Base-by-base conservation (phyloP, 2,113 vertebrate genomes). In the Xyliphius kryptos region DNA sequence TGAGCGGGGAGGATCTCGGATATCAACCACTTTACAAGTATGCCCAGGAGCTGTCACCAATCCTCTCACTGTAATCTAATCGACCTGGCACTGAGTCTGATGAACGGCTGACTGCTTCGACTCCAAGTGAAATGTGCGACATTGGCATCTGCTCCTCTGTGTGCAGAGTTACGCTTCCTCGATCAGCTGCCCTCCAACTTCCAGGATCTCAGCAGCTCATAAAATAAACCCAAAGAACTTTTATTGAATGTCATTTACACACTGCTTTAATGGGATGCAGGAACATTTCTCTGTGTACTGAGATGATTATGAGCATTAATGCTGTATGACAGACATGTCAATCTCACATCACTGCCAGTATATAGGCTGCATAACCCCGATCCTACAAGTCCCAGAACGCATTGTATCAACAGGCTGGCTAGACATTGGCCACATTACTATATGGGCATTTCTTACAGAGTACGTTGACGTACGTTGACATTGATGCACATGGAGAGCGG, bases 51-150 rank as follows among this genome's bases (percentile, higher is more conserved):
- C 84, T 84, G 84, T 85, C 84, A 83, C 79, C 84, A 80, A 75
- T 62, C 67, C 69, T 75, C 77, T 82, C 76, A 76, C 74, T 84
- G 82, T 86, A 83, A 89, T 85, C 84, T 83, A 81, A 84, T 87
- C 78, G 80, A 85, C 81, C 80, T 73, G 76, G 64, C 66, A 79
- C 56, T 43, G 60, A 47, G 9, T 47, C 52, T 21, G 73, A 51
- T 56, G 64, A 57, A 63, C 49, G 59, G 56, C 69, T 51, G 48
- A 44, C 56, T 67, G 64, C 56, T 59, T 43, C 46, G 44, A 68
- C 50, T 43, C 20, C 6, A n/a, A 53, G 12, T 64, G 66, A 59
- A 44, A 50, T 73, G 53, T 66, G 62, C 66, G 55, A 64, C 62
- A 49, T 61, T 69, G 62, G 61, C 56, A 68, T 72, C 56, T 65